Conservation (phyloP, 2,888 invertebrate species). For the Mythimna lalbum region DNA sequence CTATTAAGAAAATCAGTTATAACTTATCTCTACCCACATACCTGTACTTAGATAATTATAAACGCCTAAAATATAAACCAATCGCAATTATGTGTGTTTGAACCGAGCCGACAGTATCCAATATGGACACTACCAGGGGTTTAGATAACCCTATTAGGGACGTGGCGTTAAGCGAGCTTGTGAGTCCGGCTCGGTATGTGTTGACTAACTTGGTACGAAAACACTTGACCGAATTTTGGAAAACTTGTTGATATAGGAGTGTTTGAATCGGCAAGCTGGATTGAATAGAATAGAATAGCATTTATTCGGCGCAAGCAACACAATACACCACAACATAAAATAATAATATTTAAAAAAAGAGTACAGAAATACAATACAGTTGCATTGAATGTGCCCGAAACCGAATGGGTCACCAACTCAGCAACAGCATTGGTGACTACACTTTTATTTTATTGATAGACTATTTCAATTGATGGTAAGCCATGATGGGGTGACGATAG, state of each 20-base stretch:
- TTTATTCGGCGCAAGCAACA: too few species aligned
- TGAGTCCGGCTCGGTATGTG: neutral
- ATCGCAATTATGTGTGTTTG: conserved; percentile 21
- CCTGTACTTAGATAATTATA: conserved; percentile 1
- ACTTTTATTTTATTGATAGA: too few species aligned
- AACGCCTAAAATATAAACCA: neutral
- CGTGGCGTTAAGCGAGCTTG: neutral
- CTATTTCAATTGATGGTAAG: too few species aligned
- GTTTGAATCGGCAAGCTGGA: neutral
- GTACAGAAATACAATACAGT: too few species aligned
- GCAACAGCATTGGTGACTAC: too few species aligned
- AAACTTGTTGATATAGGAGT: neutral
- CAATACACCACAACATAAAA: too few species aligned
- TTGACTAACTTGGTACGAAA: neutral
- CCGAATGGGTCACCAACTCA: too few species aligned
- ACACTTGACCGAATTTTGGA: neutral
- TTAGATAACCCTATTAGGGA: conserved; percentile 41
- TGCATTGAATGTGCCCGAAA: too few species aligned
- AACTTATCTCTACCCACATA: neutral
- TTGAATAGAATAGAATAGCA: too few species aligned
- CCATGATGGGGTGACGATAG: too few species aligned
- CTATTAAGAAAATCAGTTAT: neutral
- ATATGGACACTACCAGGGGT: conserved; percentile 28
- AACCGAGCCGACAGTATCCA: conserved; percentile 23
- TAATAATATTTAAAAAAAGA: too few species aligned